A percentile compares a stretch with the other conserved stretches of the same genome.
These are phyloP conservation scores for Mizuhopecten yessoensis DNA, from an alignment of 1,140 invertebrate species.

Conservation along the genomic window DNA sequence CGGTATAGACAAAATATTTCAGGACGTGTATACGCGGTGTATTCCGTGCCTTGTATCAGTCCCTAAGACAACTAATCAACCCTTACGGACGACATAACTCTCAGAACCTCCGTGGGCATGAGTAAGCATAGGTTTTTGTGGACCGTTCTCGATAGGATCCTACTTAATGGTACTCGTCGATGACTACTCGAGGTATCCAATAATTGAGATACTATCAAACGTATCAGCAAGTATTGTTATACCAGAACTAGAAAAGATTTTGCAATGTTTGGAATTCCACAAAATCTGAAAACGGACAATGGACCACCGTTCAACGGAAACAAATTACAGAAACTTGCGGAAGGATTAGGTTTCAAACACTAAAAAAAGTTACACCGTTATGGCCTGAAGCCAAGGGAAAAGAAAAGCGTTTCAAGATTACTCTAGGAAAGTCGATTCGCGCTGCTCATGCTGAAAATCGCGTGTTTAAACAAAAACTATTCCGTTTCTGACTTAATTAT, in stretches of 20 bases:
- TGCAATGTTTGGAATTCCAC: conserved; percentile 64
- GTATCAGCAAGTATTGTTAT: neutral
- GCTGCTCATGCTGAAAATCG: conserved; percentile 55
- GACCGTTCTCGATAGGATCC: conserved; percentile 45
- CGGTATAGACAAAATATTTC: conserved; percentile 74
- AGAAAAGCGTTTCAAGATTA: conserved; percentile 69
- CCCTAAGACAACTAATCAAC: conserved; percentile 49
- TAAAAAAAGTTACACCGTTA: conserved; percentile 66
- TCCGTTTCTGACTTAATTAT: conserved; percentile 65
- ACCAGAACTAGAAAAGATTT: conserved; percentile 43
- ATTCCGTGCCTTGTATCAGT: conserved; percentile 55
- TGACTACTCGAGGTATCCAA: conserved; percentile 43
- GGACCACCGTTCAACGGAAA: conserved; percentile 62
- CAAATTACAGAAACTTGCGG: conserved; percentile 48
- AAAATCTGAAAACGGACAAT: conserved; percentile 68
- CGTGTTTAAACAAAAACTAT: conserved; percentile 69
- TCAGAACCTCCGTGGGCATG: conserved; percentile 64
- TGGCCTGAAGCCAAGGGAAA: conserved; percentile 70
- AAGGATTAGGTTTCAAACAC: conserved; percentile 60
- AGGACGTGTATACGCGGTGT: conserved; percentile 69
- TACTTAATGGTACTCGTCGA: conserved; percentile 46
- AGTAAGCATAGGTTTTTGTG: conserved; percentile 36
- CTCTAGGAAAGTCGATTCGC: conserved; percentile 67
- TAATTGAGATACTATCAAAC: conserved; percentile 41
- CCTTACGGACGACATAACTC: conserved; percentile 63